Evolutionary conservation across 2,888 invertebrate genomes (phyloP), one percentile per base, ranked within the genome.

Genomic region (Epinotia nisella): DNA sequence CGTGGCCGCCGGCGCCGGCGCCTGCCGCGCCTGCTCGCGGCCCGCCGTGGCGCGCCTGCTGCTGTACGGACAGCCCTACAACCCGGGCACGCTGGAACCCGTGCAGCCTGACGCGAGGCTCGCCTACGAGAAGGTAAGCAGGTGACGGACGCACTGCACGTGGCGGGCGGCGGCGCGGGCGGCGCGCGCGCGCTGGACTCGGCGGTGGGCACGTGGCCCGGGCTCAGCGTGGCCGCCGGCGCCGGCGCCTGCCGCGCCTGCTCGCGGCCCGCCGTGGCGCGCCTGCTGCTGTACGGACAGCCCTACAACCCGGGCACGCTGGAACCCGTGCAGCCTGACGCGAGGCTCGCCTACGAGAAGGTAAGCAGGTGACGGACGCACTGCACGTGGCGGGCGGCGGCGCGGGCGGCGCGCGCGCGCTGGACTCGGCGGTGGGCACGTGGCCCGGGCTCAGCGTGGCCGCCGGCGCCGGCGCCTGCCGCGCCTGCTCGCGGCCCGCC

Each of bases 31-130:
- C n/a, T n/a, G n/a, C n/a, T n/a, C n/a, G n/a, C n/a, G 94, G 2
- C 94, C 96, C 71, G 96, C 96, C 53, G 94, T 94, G 39, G 95
- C 96, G 11, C 93, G 97, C 55, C 94, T 97, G 76, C 93, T 97
- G 81, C 94, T 97, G 76, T 97, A 97, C 84, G 98, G 98, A 0
- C 97, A 97, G 87, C 97, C 97, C 0, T 98, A 98, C 86, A 97
- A 97, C 89, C 95, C 95, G 49, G 96, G 95, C 77, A 98, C 97
- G 41, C 94, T 98, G 79, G 97, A 97, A 87, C 96, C 96, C 24
- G 96, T 96, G 75, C 96, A 96, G 79, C 96, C 96, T 0, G 96
- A 97, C 90, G 95, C 96, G 2, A 94, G 95, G 81, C 95, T 96
- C 81, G 95, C 95, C 71, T 96, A 95, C 81, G 96, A 97, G 83